Evolutionary conservation across 2,113 vertebrate species (phyloP).

Genomic region (Lycaon pictus): DNA sequence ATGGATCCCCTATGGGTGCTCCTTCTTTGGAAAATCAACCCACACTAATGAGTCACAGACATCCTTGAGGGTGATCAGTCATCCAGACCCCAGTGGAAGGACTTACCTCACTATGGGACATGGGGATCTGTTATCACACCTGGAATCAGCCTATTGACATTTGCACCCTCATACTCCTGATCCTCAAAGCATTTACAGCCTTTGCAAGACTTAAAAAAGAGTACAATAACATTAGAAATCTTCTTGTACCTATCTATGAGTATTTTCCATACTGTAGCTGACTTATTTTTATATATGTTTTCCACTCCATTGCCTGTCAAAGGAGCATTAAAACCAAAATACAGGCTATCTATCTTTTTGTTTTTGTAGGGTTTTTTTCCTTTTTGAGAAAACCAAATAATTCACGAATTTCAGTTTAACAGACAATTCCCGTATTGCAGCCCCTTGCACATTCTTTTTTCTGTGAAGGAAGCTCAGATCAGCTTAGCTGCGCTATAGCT

Average conservation of each 20-base stretch:
- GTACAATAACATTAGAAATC: not conserved
- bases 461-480: not conserved
- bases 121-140: not conserved
- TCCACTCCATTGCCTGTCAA: not conserved
- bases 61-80: not conserved
- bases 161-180: not conserved
- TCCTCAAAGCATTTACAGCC: not conserved
- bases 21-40: not conserved
- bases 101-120: not conserved
- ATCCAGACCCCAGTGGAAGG: not conserved
- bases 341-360: not conserved
- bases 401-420: not conserved
- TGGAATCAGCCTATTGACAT: not conserved
- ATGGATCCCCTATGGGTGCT: not conserved
- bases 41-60: not conserved
- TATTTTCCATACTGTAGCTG: not conserved
- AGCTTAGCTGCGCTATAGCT: not conserved
- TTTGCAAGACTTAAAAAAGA: not conserved
- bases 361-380: not conserved
- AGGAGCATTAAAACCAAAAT: slow-evolving; percentile 31
- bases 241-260: not conserved
- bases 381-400: not conserved
- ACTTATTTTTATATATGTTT: not conserved
- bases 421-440: not conserved
- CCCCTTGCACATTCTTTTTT: not conserved